Evolutionary conservation across 2,797 vertebrate genomes (phyloP), one percentile per base, ranked within the genome.

Genomic region (Carduelis carduelis): DNA sequence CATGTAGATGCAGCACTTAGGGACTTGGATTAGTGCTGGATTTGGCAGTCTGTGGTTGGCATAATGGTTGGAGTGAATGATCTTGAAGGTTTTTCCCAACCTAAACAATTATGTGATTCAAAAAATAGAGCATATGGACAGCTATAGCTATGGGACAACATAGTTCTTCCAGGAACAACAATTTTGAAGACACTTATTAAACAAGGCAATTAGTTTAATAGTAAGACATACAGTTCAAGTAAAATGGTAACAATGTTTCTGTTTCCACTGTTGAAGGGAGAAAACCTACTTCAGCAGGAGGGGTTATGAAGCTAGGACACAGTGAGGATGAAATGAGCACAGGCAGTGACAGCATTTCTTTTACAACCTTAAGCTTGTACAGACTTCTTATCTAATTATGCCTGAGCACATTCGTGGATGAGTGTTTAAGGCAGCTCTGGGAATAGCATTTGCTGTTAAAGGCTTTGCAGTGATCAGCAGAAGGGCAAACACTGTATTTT

Each of bases 371-470:
- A 81, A 50, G 46, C 35, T 86, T 83, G 21, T 75, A 75, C 46
- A 91, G 65, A 57, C n/a, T 92, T 86, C 55, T 77, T 56, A 91
- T 9, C 53, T 75, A 81, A 93, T 80, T 89, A 89, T 24, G 39
- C 65, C 43, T 22, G 9, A 78, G 21, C 50, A 80, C 56, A 56
- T 83, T 85, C 47, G 20, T 49, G 84, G 26, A 41, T 12, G 19
- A 90, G 49, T 72, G 57, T 78, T 84, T 56, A 81, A 70, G 82
- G 79, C 52, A 74, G 60, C 75, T 71, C 49, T 83, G 82, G 76
- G 72, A 92, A 96, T 78, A 83, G n/a, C 14, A 61, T 41, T 91
- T 87, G 57, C 60, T 80, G 43, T 43, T 91, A 80, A 66, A 76
- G 34, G 34, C 35, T 93, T 74, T 85, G 64, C 83, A 90, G 47